Percentiles rank a stretch among this genome's conserved stretches.
Evolutionary conservation across 2,888 invertebrate species (phyloP).

Genomic region (Ptilodon capucinus): DNA sequence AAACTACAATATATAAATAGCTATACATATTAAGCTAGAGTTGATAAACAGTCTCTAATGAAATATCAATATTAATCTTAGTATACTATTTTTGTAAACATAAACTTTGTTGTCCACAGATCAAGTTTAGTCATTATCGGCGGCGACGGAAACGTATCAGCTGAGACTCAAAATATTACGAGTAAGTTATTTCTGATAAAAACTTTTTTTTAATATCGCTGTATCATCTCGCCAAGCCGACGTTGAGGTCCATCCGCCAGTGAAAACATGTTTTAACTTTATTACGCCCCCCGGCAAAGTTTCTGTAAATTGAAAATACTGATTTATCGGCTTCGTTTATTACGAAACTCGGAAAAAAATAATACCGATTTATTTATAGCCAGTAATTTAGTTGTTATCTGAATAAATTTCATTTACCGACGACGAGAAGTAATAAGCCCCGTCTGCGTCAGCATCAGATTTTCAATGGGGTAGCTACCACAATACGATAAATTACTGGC

Average conservation of each 20-base stretch:
- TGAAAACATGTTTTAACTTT: conserved; percentile 41
- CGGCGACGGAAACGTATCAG: conserved; percentile 49
- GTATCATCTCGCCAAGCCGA: conserved; percentile 36
- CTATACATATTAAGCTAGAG: too few species aligned
- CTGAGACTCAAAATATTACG: conserved; percentile 36
- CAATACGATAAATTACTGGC: conserved; percentile 60
- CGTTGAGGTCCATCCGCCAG: conserved; percentile 19
- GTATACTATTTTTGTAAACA: conserved; percentile 4
- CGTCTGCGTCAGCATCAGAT: conserved; percentile 25
- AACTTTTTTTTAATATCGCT: conserved; percentile 44
- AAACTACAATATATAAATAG: too few species aligned
- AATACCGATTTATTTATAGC: conserved; percentile 14
- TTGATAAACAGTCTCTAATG: too few species aligned
- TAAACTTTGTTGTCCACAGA: conserved; percentile 55
- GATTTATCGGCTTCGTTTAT: conserved; percentile 38
- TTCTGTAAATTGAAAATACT: conserved; percentile 44
- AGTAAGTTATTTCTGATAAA: conserved; percentile 52
- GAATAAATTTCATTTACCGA: conserved; percentile 28
- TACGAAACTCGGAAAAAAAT: conserved; percentile 17
- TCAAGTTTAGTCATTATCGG: conserved; percentile 51
- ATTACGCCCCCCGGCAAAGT: conserved; percentile 30
- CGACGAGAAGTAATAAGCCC: conserved; percentile 21
- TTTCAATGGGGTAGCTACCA: conserved; percentile 40
- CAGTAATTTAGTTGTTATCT: conserved; percentile 17
- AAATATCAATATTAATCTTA: neutral